phyloP scores from a whole-genome alignment of 2,888 invertebrate species.

The Stomorhina lunata region DNA sequence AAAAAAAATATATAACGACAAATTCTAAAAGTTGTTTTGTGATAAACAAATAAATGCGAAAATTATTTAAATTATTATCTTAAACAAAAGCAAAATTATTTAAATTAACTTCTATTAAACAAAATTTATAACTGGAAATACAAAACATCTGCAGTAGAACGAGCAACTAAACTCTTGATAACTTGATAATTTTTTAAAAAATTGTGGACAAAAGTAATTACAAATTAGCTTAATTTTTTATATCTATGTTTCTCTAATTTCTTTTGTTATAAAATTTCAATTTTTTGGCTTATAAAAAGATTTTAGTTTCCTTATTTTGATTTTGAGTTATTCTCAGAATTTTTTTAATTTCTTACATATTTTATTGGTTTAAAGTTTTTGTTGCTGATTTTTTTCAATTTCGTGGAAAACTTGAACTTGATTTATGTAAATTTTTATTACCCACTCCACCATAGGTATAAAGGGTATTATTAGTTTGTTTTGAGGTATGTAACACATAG shows the following conservation, averaged over 20 bases:
- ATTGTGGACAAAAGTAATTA: constrained; percentile 34
- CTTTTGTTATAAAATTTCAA: background rate
- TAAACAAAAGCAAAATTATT: constrained; percentile 2
- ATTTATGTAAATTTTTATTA: background rate
- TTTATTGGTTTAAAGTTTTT: background rate
- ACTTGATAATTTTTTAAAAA: too few species aligned
- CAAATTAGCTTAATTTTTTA: background rate
- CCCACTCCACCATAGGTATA: too few species aligned
- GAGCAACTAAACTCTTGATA: constrained; percentile 21
- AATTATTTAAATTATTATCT: constrained; percentile 15
- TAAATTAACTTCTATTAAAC: constrained; percentile 6
- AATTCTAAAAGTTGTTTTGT: constrained; percentile 7
- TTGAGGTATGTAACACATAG: too few species aligned
- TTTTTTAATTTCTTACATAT: background rate
- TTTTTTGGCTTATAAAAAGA: background rate
- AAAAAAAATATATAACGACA: background rate
- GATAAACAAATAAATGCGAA: constrained; percentile 48
- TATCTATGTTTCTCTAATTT: background rate
- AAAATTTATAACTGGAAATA: constrained; percentile 13
- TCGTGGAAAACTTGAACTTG: background rate
- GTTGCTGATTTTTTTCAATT: background rate
- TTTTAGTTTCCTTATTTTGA: background rate
- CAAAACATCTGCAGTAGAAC: background rate
- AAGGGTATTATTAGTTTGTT: too few species aligned
- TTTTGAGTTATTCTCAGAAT: background rate